Percentiles rank a stretch among this genome's conserved stretches.
These are phyloP conservation scores for Lydus trimaculatus DNA, from an alignment of 2,888 invertebrate genomes.

Conservation along the genomic window DNA sequence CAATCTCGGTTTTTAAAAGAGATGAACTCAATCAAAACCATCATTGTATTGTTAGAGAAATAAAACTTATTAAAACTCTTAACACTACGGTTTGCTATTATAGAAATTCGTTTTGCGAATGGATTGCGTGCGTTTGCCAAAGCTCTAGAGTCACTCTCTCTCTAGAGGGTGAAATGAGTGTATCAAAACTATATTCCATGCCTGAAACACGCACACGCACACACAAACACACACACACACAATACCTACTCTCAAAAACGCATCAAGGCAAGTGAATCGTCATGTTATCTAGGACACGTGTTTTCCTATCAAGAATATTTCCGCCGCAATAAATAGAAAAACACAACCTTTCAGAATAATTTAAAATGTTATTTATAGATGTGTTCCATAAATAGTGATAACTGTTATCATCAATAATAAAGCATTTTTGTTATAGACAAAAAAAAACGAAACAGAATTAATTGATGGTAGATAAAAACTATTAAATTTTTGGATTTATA, in stretches of 20 bases:
- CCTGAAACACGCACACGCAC: too few species aligned
- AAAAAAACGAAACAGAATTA: background rate
- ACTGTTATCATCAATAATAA: background rate
- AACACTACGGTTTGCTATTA: slow-evolving; percentile 22
- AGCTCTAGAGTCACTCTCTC: background rate
- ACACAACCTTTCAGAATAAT: background rate
- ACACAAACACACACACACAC: too few species aligned
- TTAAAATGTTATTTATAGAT: background rate
- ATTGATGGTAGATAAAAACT: background rate
- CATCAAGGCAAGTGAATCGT: slow-evolving; percentile 29
- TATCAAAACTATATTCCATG: slow-evolving; percentile 18
- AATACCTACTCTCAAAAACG: slow-evolving; percentile 24
- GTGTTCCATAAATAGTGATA: background rate
- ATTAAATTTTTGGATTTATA: background rate
- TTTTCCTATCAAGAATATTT: background rate
- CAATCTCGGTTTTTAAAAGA: slow-evolving; percentile 10
- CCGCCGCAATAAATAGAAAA: background rate
- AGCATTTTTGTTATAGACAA: background rate
- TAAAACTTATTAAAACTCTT: background rate
- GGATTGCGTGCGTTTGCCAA: slow-evolving; percentile 24
- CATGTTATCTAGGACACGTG: slow-evolving; percentile 27
- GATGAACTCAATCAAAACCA: slow-evolving; percentile 27
- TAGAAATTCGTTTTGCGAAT: slow-evolving; percentile 16
- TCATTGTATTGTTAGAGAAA: background rate
- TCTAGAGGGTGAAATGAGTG: slow-evolving; percentile 21